phyloP scores from a whole-genome alignment of 2,888 invertebrate genomes.

The Habrosyne pyritoides region DNA sequence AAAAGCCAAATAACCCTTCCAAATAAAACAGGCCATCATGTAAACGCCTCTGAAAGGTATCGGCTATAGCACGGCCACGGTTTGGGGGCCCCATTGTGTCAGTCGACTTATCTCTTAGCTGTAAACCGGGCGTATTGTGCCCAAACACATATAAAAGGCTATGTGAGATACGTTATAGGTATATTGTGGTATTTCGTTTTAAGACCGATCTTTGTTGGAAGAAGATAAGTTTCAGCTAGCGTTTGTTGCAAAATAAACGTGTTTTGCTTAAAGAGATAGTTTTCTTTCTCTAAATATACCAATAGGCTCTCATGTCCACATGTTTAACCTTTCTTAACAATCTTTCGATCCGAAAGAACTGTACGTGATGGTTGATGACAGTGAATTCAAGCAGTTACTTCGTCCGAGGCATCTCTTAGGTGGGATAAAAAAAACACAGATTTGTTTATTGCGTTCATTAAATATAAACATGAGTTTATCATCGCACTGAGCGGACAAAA shows the following conservation, averaged over 20 bases:
- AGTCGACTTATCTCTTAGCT: slow-evolving; percentile 42
- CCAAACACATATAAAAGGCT: slow-evolving; percentile 20
- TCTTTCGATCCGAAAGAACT: no score
- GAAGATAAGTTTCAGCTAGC: neutral
- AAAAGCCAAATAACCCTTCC: slow-evolving; percentile 4
- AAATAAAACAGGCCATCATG: slow-evolving; percentile 15
- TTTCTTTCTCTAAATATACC: no score
- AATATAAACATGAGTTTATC: no score
- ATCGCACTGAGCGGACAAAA: no score
- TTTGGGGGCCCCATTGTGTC: slow-evolving; percentile 32
- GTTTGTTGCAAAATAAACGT: neutral
- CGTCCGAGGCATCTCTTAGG: no score
- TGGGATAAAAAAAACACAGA: no score
- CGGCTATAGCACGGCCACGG: neutral
- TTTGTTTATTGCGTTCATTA: no score
- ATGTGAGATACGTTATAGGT: neutral
- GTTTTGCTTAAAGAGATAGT: neutral
- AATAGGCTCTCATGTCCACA: no score
- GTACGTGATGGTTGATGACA: no score
- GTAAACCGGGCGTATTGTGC: slow-evolving; percentile 49
- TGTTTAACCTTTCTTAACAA: no score
- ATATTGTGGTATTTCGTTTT: neutral
- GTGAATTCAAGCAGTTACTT: no score
- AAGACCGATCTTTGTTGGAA: neutral
- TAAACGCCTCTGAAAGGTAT: slow-evolving; percentile 31